phyloP scores from a whole-genome alignment of 2,888 invertebrate genomes.

The Drosophila demipolita region DNA sequence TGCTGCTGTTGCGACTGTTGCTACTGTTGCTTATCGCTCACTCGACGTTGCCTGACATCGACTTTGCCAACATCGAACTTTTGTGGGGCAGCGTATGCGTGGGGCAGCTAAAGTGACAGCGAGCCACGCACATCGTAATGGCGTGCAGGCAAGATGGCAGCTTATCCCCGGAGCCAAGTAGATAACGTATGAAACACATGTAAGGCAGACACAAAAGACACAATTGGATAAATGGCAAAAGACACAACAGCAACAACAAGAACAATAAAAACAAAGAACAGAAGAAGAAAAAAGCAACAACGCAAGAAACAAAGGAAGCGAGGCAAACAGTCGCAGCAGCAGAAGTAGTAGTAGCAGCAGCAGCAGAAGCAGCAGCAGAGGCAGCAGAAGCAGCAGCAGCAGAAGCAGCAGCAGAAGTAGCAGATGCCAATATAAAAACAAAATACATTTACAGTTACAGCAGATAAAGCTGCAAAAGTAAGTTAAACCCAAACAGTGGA shows the following conservation, averaged over 20 bases:
- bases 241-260: background rate
- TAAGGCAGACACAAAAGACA: slow-evolving; percentile 51
- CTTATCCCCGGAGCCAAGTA: slow-evolving; percentile 43
- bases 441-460: slow-evolving; percentile 8
- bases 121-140: slow-evolving; percentile 36
- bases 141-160: slow-evolving; percentile 3
- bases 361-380: background rate
- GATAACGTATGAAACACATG: slow-evolving; percentile 60
- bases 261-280: background rate
- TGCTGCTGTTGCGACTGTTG: slow-evolving; percentile 5
- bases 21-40: slow-evolving; percentile 55
- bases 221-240: slow-evolving; percentile 48
- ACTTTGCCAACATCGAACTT: slow-evolving; percentile 43
- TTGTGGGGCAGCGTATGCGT: slow-evolving; percentile 16
- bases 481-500: slow-evolving; percentile 17
- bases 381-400: slow-evolving; percentile 3
- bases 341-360: slow-evolving; percentile 1
- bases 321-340: slow-evolving; percentile 10
- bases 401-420: background rate
- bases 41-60: slow-evolving; percentile 40
- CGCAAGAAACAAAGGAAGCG: slow-evolving; percentile 18
- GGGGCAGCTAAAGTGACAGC: slow-evolving; percentile 44
- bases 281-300: background rate
- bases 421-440: slow-evolving; percentile 2
- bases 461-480: slow-evolving; percentile 23